Base-by-base conservation (phyloP, 2,113 vertebrate species). In the Pelobates fuscus region DNA sequence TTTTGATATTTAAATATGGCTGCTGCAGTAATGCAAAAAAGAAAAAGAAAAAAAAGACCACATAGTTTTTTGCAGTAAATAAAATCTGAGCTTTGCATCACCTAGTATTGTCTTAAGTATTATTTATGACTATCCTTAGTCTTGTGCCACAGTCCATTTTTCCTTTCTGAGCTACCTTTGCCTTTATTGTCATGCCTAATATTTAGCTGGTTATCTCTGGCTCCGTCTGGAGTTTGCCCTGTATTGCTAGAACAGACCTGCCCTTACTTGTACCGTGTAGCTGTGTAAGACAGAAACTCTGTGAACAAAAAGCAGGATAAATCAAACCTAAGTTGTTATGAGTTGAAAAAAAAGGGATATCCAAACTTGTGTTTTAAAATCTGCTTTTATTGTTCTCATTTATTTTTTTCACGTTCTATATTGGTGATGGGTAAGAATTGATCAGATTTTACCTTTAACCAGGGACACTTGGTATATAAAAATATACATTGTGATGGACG, bases 261-360 rank as follows among this genome's bases (percentile, higher is more conserved):
- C 61, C 80, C 67, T 80, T 81, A 71, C 84, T 77, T 80, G 82
- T 17, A 14, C 29, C 1, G 78, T 80, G 65, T 75, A 59, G 78
- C 63, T 68, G 80, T 78, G 71, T 77, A 74, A 75, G 41, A 0
- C 60, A 78, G 78, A 83, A 74, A 67, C 21, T 52, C 72, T 21
- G 74, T 32, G 10, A 1, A 5, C 32, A 64, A 17, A 66, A 32
- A 85, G 80, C 60, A 21, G 46, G 69, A 64, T 20, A 21, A 44
- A 69, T 69, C 0, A 10, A 37, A 73, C 59, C 1, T 0, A 3
- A 62, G 68, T 43, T 5, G 37, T 37, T 21, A 8, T 5, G 44
- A 49, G 44, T 49, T 49, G 44, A 17, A 8, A 17, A 41, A 41
- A 49, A 49, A 17, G 17, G 44, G 15, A 49, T 17, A 49, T 18